phyloP scores from a whole-genome alignment of 2,113 vertebrate genomes.

The Pomatorhinus ruficollis region DNA sequence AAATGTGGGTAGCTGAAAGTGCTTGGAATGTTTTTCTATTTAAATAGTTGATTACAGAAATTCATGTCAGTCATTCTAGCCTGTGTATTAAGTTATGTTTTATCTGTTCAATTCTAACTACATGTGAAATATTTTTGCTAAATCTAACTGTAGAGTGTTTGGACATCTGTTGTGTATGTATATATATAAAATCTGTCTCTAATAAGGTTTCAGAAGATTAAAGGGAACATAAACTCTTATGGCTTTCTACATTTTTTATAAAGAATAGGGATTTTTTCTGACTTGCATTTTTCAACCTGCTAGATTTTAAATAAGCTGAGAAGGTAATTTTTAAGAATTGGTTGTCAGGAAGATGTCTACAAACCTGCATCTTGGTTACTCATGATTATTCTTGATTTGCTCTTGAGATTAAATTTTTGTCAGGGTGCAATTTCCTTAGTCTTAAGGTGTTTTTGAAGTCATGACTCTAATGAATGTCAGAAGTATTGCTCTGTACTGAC shows the following conservation, averaged over 20 bases:
- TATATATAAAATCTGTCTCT: not conserved
- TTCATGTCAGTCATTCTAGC: not conserved
- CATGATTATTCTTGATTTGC: not conserved
- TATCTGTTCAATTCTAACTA: not conserved
- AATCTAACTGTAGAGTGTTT: not conserved
- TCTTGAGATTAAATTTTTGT: not conserved
- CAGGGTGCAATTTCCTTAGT: not conserved
- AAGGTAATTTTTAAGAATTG: not conserved
- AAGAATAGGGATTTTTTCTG: not conserved
- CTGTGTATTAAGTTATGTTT: not conserved
- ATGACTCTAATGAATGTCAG: not conserved
- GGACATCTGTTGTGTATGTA: not conserved
- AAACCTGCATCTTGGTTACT: not conserved
- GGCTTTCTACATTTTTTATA: not conserved
- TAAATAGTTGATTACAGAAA: not conserved
- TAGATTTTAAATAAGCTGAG: not conserved
- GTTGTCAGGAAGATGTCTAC: not conserved
- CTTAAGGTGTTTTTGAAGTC: not conserved
- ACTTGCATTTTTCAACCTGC: not conserved
- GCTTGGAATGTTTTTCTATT: not conserved
- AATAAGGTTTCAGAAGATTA: not conserved
- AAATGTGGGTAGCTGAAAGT: not conserved
- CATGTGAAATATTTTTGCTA: not conserved
- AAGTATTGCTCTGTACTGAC: not conserved
- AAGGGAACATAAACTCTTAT: not conserved